These are phyloP conservation scores for Neogale vison DNA, from an alignment of 2,113 vertebrate species.

Conservation along the genomic window DNA sequence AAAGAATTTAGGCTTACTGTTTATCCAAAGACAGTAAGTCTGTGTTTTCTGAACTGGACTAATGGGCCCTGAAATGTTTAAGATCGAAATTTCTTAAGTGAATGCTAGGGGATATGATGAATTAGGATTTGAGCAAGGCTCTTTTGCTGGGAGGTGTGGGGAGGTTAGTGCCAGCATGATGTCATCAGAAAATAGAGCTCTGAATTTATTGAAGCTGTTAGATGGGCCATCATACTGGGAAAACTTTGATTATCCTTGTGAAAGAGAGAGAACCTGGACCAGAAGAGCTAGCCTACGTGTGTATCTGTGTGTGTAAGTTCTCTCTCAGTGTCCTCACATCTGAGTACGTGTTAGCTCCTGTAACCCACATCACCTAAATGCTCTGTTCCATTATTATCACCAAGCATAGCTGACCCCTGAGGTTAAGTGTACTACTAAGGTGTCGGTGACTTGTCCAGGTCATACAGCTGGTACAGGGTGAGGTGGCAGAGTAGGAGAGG, in stretches of 20 bases:
- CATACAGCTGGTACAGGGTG: too few relatives aligned
- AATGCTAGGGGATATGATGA: not conserved
- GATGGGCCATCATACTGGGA: not conserved
- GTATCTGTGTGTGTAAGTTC: not conserved
- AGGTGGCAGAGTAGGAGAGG: too few relatives aligned
- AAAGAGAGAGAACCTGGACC: not conserved
- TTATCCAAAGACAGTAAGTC: not conserved
- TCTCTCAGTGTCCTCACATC: not conserved
- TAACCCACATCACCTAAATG: not conserved
- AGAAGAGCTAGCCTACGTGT: not conserved
- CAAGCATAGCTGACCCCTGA: not conserved
- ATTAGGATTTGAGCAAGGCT: not conserved
- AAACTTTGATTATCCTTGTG: not conserved
- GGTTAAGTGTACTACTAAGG: not conserved
- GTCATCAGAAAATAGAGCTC: not conserved
- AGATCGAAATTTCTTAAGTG: not conserved
- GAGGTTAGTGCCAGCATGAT: not conserved
- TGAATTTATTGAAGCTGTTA: fast-evolving
- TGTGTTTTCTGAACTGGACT: not conserved
- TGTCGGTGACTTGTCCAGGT: not conserved
- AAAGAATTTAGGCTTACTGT: too few relatives aligned
- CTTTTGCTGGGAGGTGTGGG: not conserved
- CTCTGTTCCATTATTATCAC: not conserved
- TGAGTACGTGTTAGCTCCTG: not conserved
- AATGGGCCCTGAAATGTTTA: not conserved